These are phyloP conservation scores for Scaptomyza flava DNA, from an alignment of 2,888 invertebrate genomes.

Conservation along the genomic window DNA sequence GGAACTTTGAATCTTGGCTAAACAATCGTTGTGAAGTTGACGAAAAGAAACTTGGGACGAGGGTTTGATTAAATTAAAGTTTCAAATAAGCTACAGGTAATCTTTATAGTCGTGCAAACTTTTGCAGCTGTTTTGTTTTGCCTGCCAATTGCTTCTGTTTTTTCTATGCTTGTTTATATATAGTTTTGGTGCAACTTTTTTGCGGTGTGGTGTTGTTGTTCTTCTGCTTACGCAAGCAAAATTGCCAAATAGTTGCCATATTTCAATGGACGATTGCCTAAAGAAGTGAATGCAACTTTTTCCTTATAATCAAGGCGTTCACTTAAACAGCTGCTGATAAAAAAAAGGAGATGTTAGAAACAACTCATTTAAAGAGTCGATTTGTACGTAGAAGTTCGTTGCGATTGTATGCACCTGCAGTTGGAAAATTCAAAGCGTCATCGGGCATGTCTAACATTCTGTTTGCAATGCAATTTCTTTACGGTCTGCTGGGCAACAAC, in stretches of 20 bases:
- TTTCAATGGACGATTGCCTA: constrained; percentile 36
- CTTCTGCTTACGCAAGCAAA: constrained; percentile 21
- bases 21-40: not conserved
- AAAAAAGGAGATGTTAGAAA: not conserved
- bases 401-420: constrained; percentile 29
- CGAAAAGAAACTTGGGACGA: not conserved
- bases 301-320: constrained; percentile 48
- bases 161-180: constrained; percentile 30
- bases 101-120: constrained; percentile 20
- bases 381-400: not conserved
- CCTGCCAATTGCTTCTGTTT: not conserved
- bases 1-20: not conserved
- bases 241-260: constrained; percentile 56
- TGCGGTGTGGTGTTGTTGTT: constrained; percentile 41
- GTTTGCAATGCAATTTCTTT: constrained; percentile 70
- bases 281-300: constrained; percentile 60
- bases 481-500: constrained; percentile 64
- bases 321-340: constrained; percentile 47
- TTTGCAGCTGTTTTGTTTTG: constrained; percentile 13
- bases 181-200: constrained; percentile 58
- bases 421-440: constrained; percentile 48
- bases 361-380: constrained; percentile 31
- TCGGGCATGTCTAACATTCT: constrained; percentile 64
- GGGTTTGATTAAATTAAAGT: not conserved
- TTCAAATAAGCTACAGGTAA: constrained; percentile 19